A percentile compares a stretch with the other conserved stretches of the same genome.
phyloP scores from a whole-genome alignment of 2,113 vertebrate genomes.

The Corythornis madagascariensis region DNA sequence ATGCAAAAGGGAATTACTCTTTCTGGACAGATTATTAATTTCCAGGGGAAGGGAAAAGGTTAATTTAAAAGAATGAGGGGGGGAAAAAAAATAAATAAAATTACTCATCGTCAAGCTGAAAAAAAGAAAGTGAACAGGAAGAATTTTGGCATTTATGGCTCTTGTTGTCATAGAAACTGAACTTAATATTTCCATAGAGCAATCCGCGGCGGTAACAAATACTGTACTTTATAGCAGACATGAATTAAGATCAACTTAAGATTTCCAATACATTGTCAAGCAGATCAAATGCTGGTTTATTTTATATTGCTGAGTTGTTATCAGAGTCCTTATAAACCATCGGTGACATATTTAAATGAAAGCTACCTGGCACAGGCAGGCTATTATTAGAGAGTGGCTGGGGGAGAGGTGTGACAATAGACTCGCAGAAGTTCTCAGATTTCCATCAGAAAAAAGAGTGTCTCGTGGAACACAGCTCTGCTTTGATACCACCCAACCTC shows the following conservation, averaged over 20 bases:
- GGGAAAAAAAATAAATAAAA: neutral
- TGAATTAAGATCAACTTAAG: conserved; percentile 57
- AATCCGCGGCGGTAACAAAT: conserved; percentile 15
- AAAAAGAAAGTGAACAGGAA: conserved; percentile 53
- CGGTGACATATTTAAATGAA: neutral
- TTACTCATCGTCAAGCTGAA: conserved; percentile 16
- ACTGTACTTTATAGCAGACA: conserved; percentile 1
- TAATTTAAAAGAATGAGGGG: neutral
- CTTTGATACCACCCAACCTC: neutral
- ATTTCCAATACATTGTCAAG: conserved; percentile 35
- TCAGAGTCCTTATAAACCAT: neutral
- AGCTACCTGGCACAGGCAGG: neutral
- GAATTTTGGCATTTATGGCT: conserved; percentile 66
- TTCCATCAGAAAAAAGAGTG: neutral
- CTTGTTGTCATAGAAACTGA: conserved; percentile 68
- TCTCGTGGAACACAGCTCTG: neutral
- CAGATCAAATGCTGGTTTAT: conserved; percentile 26
- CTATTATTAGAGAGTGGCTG: neutral
- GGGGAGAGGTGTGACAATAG: neutral
- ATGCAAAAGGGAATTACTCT: neutral
- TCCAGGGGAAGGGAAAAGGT: conserved; percentile 19
- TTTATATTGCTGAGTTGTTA: conserved; percentile 7
- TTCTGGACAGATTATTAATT: neutral
- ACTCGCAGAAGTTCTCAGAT: neutral
- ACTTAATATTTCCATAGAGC: conserved; percentile 64